A percentile compares a stretch with the other conserved stretches of the same genome.
phyloP scores from a whole-genome alignment of 2,888 invertebrate species.

The Sycophila texana region DNA sequence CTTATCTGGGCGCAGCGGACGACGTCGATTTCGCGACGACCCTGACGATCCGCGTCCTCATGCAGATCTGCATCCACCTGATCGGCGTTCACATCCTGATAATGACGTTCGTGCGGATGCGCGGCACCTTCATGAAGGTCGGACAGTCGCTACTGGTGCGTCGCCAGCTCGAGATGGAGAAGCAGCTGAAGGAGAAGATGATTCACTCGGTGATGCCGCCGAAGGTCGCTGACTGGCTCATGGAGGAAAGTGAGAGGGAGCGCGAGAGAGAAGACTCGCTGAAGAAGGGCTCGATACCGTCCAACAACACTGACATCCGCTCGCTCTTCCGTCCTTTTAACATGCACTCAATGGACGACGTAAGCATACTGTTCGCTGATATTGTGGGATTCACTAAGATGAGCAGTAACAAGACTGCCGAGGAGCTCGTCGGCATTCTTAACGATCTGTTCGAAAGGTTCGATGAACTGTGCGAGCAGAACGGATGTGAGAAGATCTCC shows the following conservation, averaged over 20 bases:
- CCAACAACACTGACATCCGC: slow-evolving; percentile 81
- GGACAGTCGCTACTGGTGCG: slow-evolving; percentile 94
- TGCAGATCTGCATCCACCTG: slow-evolving; percentile 92
- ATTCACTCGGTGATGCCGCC: slow-evolving; percentile 98
- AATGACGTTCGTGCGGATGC: slow-evolving; percentile 94
- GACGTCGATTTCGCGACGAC: slow-evolving; percentile 67
- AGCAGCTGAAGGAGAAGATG: slow-evolving; percentile 97
- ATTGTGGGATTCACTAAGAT: slow-evolving; percentile 98
- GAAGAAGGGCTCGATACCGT: slow-evolving; percentile 74
- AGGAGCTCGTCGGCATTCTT: slow-evolving; percentile 94
- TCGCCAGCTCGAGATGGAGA: slow-evolving; percentile 93
- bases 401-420: slow-evolving; percentile 97
- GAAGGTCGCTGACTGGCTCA: slow-evolving; percentile 90
- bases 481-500: slow-evolving; percentile 97
- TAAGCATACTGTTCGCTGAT: slow-evolving; percentile 97
- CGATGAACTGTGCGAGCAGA: slow-evolving; percentile 90
- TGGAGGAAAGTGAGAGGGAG: slow-evolving; percentile 84
- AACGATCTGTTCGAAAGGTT: slow-evolving; percentile 98
- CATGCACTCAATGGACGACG: slow-evolving; percentile 97
- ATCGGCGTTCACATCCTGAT: slow-evolving; percentile 95
- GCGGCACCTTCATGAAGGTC: slow-evolving; percentile 96
- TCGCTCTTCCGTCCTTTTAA: slow-evolving; percentile 96
- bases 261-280: slow-evolving; percentile 78
- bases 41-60: slow-evolving; percentile 83
- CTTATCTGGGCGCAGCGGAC: slow-evolving; percentile 33